These are phyloP conservation scores for Drosophila melanosoma DNA, from an alignment of 2,888 invertebrate species.

Conservation along the genomic window DNA sequence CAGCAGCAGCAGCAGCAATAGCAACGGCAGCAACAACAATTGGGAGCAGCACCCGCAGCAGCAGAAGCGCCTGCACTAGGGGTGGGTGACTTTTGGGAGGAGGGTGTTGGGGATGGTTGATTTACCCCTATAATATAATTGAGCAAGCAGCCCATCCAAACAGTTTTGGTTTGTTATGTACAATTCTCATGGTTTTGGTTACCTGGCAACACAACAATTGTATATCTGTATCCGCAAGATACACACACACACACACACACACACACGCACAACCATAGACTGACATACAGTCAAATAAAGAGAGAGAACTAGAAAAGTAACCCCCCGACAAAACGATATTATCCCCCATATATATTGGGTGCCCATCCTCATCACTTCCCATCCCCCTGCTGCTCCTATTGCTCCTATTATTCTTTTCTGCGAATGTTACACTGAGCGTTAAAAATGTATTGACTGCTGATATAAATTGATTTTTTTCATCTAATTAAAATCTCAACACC, in stretches of 20 bases:
- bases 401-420: slow-evolving; percentile 31
- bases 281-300: no score
- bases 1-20: slow-evolving; percentile 15
- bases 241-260: slow-evolving; percentile 43
- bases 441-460: background rate
- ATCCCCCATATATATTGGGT: slow-evolving; percentile 47
- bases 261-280: slow-evolving; percentile 9
- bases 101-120: slow-evolving; percentile 18
- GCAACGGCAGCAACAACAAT: slow-evolving; percentile 15
- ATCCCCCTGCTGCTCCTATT: background rate
- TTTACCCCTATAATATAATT: slow-evolving; percentile 45
- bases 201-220: slow-evolving; percentile 70
- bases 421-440: background rate
- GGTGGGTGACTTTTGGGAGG: background rate
- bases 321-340: slow-evolving; percentile 57
- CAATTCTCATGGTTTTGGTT: slow-evolving; percentile 70
- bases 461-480: background rate
- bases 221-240: slow-evolving; percentile 65
- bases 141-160: slow-evolving; percentile 14
- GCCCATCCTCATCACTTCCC: background rate
- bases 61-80: slow-evolving; percentile 14
- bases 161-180: slow-evolving; percentile 82
- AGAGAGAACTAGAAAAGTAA: slow-evolving; percentile 26
- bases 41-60: slow-evolving; percentile 26
- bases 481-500: background rate